Percentiles rank a stretch among this genome's conserved stretches.
phyloP scores from a whole-genome alignment of 2,797 vertebrate genomes.

The Brachymystax lenok region DNA sequence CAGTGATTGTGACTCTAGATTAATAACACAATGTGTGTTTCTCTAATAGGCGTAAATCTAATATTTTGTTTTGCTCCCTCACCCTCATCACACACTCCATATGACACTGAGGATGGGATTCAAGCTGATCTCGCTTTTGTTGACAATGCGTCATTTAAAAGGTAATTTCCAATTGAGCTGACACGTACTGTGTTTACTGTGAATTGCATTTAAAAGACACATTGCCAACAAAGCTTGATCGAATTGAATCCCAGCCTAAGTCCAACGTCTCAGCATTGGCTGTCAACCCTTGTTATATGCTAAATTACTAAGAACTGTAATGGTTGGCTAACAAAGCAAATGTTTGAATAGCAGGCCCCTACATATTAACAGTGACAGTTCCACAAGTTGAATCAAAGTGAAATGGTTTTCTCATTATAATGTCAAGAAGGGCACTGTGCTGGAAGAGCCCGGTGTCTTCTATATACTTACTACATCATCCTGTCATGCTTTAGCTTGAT shows the following conservation, averaged over 20 bases:
- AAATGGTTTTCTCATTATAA: background rate
- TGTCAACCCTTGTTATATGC: background rate
- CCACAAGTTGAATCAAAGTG: background rate
- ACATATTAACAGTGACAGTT: background rate
- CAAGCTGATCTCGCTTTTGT: too few relatives aligned
- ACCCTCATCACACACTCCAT: too few relatives aligned
- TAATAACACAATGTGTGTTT: slow-evolving; percentile 35
- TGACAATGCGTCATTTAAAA: too few relatives aligned
- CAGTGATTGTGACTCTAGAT: slow-evolving; percentile 15
- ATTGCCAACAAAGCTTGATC: too few relatives aligned
- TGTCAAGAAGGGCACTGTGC: too few relatives aligned
- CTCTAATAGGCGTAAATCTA: background rate
- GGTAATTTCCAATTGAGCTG: too few relatives aligned
- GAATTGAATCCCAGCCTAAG: too few relatives aligned
- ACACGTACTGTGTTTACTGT: too few relatives aligned
- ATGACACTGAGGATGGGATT: too few relatives aligned
- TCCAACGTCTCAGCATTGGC: background rate
- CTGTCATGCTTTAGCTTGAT: background rate
- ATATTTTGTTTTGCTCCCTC: too few relatives aligned
- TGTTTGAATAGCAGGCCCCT: background rate
- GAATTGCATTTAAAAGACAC: too few relatives aligned
- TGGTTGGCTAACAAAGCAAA: background rate
- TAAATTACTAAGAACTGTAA: background rate
- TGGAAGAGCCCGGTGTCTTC: too few relatives aligned
- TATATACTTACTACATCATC: background rate